A percentile compares a stretch with the other conserved stretches of the same genome.
phyloP scores from a whole-genome alignment of 2,888 invertebrate species.

The Trichopoda pennipes region DNA sequence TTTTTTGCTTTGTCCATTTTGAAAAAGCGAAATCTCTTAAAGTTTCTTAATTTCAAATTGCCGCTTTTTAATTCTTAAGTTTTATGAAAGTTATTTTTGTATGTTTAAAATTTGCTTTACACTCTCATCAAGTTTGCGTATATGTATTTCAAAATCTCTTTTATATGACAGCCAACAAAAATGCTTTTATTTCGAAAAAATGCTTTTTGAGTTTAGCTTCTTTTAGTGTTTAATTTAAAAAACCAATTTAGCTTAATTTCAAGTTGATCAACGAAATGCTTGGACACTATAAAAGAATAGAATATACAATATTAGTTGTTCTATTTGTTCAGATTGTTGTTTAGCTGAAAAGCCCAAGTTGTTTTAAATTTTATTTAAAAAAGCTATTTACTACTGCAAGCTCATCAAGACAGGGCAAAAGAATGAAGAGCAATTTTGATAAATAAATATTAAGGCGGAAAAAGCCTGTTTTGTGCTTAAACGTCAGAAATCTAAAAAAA shows the following conservation, averaged over 20 bases:
- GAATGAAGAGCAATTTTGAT: not conserved
- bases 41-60: slow-evolving; percentile 61
- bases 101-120: slow-evolving; percentile 48
- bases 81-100: slow-evolving; percentile 64
- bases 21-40: slow-evolving; percentile 62
- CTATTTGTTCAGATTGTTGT: not conserved
- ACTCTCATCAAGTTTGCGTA: slow-evolving; percentile 62
- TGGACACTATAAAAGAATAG: not conserved
- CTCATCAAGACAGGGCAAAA: not conserved
- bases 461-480: slow-evolving; percentile 55
- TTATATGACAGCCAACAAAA: slow-evolving; percentile 40
- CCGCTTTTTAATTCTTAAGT: slow-evolving; percentile 64
- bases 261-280: not conserved
- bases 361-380: not conserved
- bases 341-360: slow-evolving; percentile 1
- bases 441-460: not conserved
- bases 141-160: slow-evolving; percentile 64
- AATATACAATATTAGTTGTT: not conserved
- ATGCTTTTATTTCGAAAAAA: slow-evolving; percentile 7
- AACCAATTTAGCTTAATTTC: slow-evolving; percentile 15
- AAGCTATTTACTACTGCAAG: slow-evolving; percentile 27
- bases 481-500: slow-evolving; percentile 7
- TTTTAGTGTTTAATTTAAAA: not conserved
- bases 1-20: slow-evolving; percentile 49
- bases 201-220: slow-evolving; percentile 48